Base-by-base conservation (phyloP, 2,113 vertebrate genomes). In the Callipepla squamata region DNA sequence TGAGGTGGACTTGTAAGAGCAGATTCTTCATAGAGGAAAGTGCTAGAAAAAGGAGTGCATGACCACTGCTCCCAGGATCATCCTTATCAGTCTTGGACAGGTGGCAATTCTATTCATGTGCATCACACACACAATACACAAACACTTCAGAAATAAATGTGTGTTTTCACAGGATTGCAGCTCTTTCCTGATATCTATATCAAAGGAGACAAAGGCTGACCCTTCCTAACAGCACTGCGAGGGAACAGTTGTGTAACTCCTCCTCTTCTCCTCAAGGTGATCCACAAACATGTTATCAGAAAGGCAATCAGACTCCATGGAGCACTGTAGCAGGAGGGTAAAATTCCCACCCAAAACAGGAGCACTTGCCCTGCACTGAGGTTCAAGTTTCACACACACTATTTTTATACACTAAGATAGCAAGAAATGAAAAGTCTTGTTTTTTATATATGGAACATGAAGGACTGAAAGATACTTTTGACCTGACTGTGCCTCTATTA, bases 91-190 rank as follows among this genome's bases (percentile, higher is more conserved):
- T 86, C 62, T 73, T 51, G 73, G 93, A 89, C 94, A 96, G 93
- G 65, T 93, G 92, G 92, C 93, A 78, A 36, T 92, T 95, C 94
- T 95, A 94, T 96, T 92, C 87, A 18, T 63, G 42, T 88, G 85
- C 82, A 81, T 92, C 90, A 85, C 74, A 92, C 76, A 62, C 79
- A 80, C 73, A 94, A 94, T 88, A 88, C 87, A 92, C 92, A 96
- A 96, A 95, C 91, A 83, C 91, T 94, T 87, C 92, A 81, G 94
- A 96, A 97, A 96, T 94, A 96, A 96, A 97, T 78, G 84, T 87
- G 90, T 92, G 84, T 80, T 97, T 85, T 96, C 90, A 86, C 75
- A 95, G 89, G 87, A 91, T 92, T 94, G 91, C 96, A 95, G 96
- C 69, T 94, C 94, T 89, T 69, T 58, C 84, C 88, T 89, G 92